Evolutionary conservation across 2,888 invertebrate genomes (phyloP).

Genomic region (Calameuta pallipes): DNA sequence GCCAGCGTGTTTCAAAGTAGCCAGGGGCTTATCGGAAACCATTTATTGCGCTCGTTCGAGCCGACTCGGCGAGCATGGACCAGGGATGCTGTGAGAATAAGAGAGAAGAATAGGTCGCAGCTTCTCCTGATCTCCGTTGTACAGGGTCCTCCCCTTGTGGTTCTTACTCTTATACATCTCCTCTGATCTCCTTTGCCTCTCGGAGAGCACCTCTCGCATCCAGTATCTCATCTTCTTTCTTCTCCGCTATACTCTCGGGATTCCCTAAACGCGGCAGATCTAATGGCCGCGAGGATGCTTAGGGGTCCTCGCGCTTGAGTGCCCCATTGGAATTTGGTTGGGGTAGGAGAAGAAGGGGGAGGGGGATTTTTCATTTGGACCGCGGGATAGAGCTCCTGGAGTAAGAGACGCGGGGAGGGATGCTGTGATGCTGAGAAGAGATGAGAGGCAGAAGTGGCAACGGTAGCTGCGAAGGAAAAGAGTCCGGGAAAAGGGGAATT

Average conservation of each 20-base stretch:
- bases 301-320: conserved; percentile 28
- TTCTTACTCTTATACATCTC: not conserved
- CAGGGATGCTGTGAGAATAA: not conserved
- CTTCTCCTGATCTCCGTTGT: not conserved
- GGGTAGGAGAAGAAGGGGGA: conserved; percentile 6
- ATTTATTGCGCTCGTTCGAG: not conserved
- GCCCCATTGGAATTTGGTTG: conserved; percentile 37
- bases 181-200: not conserved
- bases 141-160: not conserved
- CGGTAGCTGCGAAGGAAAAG: not conserved
- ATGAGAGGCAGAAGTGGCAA: not conserved
- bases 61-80: not conserved
- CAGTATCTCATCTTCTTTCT: not conserved
- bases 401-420: not conserved
- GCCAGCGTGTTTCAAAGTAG: not conserved
- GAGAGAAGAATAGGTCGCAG: not conserved
- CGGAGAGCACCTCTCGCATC: not conserved
- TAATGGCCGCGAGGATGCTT: conserved; percentile 4
- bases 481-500: not conserved
- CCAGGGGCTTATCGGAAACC: not conserved
- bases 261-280: conserved; percentile 6
- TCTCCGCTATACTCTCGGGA: not conserved
- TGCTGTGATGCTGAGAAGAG: conserved; percentile 4
- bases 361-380: conserved; percentile 33
- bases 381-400: not conserved